Base-by-base conservation (phyloP, 1,140 invertebrate species). In the Teleogryllus occipitalis region DNA sequence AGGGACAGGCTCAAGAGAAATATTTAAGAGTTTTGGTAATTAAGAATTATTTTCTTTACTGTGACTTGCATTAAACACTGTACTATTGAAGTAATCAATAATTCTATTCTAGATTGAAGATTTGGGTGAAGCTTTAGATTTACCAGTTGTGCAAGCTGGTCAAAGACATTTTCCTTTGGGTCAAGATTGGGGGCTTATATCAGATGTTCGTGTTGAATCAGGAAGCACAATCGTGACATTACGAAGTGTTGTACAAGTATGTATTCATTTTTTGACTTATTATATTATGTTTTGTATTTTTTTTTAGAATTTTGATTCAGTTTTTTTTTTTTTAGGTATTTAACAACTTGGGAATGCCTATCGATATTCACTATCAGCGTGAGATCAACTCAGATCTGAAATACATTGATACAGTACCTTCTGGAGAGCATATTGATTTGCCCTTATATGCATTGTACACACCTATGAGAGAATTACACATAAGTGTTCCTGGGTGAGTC, bases 401-500 rank as follows among this genome's bases (percentile, higher is more conserved):
- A 82, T 87, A 89, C 47, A 89, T 94, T 0, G 94, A 93, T 47
- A 88, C 89, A 6, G 92, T 95, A 39, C 85, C 88, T 79, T 91
- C 93, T 0, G 89, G 91, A 14, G 87, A 89, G 74, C 85, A 87
- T 7, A 89, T 96, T 48, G 92, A 96, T 86, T 86, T 98, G 65
- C 96, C 97, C 0, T 84, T 98, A 15, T 90, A 93, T 82, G 93
- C 94, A 14, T 92, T 98, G 12, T 97, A 98, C 85, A 95, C 94
- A 0, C 89, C 92, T 8, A 92, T 92, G 0, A 94, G 93, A 80
- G 95, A 97, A 85, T 86, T 99, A 79, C 96, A 95, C 87, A 97
- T 98, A 86, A 92, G 92, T 21, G 89, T 95, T 49, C 87, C 91
- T n/a, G 90, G 90, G 85, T 92, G 87, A 83, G 83, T 83, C 27